phyloP scores from a whole-genome alignment of 2,888 invertebrate genomes.

The Nowickia ferox region DNA sequence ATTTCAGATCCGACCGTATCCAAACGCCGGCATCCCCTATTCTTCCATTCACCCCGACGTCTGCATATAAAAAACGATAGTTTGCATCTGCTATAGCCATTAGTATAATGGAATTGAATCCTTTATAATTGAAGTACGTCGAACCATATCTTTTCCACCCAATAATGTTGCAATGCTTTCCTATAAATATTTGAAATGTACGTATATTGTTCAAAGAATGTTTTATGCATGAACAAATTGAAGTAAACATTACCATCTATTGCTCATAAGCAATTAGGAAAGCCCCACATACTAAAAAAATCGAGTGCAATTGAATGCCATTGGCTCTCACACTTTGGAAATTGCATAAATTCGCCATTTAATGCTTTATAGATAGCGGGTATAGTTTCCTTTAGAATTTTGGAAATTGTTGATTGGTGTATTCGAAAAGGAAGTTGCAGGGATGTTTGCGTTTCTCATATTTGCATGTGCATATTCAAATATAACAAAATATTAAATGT shows the following conservation, averaged over 20 bases:
- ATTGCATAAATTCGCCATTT: conserved; percentile 15
- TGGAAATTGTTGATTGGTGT: conserved; percentile 29
- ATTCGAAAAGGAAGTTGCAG: conserved; percentile 30
- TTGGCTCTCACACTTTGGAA: too few species aligned
- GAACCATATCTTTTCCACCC: conserved; percentile 35
- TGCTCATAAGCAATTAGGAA: conserved; percentile 47
- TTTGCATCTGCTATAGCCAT: conserved; percentile 42
- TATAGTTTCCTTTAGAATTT: conserved; percentile 17
- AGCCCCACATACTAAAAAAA: too few species aligned
- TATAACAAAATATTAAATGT: conserved; percentile 1
- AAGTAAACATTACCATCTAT: conserved; percentile 29
- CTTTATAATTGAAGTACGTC: conserved; percentile 46
- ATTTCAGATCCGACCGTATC: conserved; percentile 42
- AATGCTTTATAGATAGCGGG: conserved; percentile 10
- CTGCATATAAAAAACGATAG: conserved; percentile 37
- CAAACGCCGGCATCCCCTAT: conserved; percentile 48
- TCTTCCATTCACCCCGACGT: conserved; percentile 42
- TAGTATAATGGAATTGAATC: conserved; percentile 40
- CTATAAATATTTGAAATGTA: conserved; percentile 1
- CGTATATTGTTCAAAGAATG: neutral
- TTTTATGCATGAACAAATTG: neutral
- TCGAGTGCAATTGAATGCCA: too few species aligned
- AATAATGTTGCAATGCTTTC: conserved; percentile 38
- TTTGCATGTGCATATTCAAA: neutral
- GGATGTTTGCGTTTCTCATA: conserved; percentile 31